Evolutionary conservation across 2,113 vertebrate species (phyloP).

Genomic region (Rhagologus leucostigma): DNA sequence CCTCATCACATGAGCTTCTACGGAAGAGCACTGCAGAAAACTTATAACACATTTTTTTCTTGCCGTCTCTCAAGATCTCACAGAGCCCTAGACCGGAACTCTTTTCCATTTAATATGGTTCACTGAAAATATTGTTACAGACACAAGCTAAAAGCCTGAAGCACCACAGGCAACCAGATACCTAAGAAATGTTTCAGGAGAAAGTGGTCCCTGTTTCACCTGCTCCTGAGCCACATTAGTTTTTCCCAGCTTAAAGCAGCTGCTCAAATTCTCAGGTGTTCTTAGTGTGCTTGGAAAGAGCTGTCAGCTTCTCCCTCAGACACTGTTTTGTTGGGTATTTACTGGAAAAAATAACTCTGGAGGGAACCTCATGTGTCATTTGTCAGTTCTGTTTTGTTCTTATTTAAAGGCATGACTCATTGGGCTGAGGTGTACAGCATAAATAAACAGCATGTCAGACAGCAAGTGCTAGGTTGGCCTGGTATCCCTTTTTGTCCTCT

Average conservation of each 20-base stretch:
- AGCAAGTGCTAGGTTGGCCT: background rate
- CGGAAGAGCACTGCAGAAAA: background rate
- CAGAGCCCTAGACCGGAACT: background rate
- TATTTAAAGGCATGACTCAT: background rate
- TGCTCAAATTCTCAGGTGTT: background rate
- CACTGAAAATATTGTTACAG: background rate
- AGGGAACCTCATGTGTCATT: background rate
- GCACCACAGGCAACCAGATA: background rate
- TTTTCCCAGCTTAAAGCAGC: background rate
- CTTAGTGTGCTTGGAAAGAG: background rate
- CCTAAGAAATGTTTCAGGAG: background rate
- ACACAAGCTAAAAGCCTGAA: background rate
- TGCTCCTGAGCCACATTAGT: background rate
- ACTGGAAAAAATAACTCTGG: background rate
- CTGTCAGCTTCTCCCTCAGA: background rate
- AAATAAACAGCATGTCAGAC: background rate
- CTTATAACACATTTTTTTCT: background rate
- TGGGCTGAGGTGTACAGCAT: background rate
- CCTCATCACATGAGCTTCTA: background rate
- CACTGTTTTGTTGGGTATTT: background rate
- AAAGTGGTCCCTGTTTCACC: background rate
- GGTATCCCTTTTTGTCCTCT: background rate
- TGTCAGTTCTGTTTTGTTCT: background rate
- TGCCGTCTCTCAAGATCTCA: background rate
- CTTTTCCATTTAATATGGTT: background rate